These are phyloP conservation scores for Thaumatotibia leucotreta DNA, from an alignment of 1,140 invertebrate species.

Conservation along the genomic window DNA sequence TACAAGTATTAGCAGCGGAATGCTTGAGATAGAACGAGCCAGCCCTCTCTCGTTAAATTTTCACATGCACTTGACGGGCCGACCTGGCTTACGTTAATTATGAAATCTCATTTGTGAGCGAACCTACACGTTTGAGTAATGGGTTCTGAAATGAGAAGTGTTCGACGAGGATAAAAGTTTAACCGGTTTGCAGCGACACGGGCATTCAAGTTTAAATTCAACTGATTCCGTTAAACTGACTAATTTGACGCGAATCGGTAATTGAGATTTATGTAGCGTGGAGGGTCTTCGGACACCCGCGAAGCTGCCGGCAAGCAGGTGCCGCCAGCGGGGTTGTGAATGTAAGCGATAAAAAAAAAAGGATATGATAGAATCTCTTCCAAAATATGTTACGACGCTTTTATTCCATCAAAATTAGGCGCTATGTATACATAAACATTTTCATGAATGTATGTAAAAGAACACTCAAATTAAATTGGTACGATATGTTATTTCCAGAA, in stretches of 20 bases:
- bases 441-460: no score
- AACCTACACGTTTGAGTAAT: slow-evolving; percentile 71
- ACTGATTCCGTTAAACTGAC: not conserved
- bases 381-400: no score
- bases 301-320: no score
- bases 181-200: not conserved
- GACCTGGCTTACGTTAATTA: slow-evolving; percentile 73
- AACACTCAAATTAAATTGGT: no score
- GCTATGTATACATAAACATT: no score
- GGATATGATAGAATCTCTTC: no score
- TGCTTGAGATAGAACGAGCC: slow-evolving; percentile 51
- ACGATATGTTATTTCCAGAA: no score
- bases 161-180: slow-evolving; percentile 44
- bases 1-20: slow-evolving; percentile 19
- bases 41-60: slow-evolving; percentile 69
- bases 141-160: slow-evolving; percentile 55
- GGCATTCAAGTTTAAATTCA: not conserved
- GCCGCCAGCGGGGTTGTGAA: no score
- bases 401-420: no score
- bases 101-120: slow-evolving; percentile 72
- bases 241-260: not conserved
- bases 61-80: slow-evolving; percentile 73
- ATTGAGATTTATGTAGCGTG: no score
- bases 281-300: no score
- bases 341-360: no score